phyloP scores from a whole-genome alignment of 2,113 vertebrate species.

The Porphyrio hochstetteri region DNA sequence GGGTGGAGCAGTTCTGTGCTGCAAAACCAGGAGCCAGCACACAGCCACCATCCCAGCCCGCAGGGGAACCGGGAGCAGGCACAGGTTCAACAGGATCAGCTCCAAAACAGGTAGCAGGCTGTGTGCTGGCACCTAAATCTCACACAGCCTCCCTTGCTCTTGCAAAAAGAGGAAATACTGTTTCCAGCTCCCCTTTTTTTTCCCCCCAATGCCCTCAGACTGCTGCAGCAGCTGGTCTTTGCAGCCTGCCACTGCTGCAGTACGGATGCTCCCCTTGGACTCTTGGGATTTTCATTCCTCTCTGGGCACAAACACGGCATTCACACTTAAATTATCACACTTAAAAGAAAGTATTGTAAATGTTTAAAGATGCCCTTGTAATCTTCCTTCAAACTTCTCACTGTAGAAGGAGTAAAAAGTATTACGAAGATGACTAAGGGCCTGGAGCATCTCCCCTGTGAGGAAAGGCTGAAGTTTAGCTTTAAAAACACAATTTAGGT shows the following conservation, averaged over 20 bases:
- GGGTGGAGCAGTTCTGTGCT: neutral
- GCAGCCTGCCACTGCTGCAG: neutral
- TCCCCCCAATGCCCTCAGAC: neutral
- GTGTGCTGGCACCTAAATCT: neutral
- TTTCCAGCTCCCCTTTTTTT: neutral
- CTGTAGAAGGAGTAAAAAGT: neutral
- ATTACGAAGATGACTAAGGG: neutral
- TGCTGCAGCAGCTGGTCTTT: neutral
- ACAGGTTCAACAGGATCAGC: neutral
- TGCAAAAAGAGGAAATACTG: neutral
- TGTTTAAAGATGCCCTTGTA: neutral
- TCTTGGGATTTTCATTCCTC: neutral
- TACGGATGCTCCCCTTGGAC: neutral
- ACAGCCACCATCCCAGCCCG: neutral
- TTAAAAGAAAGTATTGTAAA: neutral
- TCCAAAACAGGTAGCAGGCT: rapidly evolving
- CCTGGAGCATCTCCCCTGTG: too few species aligned
- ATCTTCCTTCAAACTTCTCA: neutral
- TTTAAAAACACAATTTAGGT: neutral
- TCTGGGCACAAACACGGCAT: neutral
- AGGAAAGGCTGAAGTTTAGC: neutral
- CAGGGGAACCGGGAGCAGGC: rapidly evolving
- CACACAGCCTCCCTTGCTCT: neutral
- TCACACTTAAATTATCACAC: neutral
- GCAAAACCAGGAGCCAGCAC: neutral